A percentile compares a stretch with the other conserved stretches of the same genome.
phyloP scores from a whole-genome alignment of 2,113 vertebrate genomes.

The Tauraco erythrolophus region DNA sequence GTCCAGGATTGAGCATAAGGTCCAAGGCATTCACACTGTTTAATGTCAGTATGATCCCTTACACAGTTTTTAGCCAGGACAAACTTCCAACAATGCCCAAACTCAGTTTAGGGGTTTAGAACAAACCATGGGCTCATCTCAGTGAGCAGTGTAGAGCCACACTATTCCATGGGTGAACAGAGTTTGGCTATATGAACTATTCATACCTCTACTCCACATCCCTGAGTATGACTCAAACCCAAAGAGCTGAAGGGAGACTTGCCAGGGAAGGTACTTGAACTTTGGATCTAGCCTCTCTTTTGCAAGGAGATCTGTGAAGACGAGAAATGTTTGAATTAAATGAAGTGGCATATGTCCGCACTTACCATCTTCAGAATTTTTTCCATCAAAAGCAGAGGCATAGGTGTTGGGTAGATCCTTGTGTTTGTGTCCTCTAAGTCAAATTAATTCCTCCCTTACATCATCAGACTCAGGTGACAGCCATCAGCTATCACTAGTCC shows the following conservation, averaged over 20 bases:
- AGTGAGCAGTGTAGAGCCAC: not conserved
- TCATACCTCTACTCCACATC: not conserved
- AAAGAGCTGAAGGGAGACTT: not conserved
- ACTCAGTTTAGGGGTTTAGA: not conserved
- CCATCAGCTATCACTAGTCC: not conserved
- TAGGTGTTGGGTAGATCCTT: not conserved
- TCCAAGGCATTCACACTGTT: not conserved
- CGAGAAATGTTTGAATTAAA: not conserved
- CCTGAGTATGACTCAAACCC: not conserved
- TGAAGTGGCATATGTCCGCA: not conserved
- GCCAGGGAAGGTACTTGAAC: not conserved
- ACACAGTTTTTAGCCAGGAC: not conserved
- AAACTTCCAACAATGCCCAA: not conserved
- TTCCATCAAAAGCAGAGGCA: not conserved
- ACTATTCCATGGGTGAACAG: rapidly evolving
- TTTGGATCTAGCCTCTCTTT: not conserved
- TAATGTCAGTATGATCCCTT: not conserved
- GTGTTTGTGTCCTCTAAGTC: not conserved
- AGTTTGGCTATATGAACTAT: not conserved
- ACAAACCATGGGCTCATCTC: not conserved
- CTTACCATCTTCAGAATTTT: not conserved
- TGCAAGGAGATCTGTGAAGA: not conserved
- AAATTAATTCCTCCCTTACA: not conserved
- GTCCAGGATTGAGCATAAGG: not conserved
- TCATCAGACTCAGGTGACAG: not conserved